Evolutionary conservation across 1,140 invertebrate genomes (phyloP), one percentile per base, ranked within the genome.

Genomic region (Calephelis nemesis): DNA sequence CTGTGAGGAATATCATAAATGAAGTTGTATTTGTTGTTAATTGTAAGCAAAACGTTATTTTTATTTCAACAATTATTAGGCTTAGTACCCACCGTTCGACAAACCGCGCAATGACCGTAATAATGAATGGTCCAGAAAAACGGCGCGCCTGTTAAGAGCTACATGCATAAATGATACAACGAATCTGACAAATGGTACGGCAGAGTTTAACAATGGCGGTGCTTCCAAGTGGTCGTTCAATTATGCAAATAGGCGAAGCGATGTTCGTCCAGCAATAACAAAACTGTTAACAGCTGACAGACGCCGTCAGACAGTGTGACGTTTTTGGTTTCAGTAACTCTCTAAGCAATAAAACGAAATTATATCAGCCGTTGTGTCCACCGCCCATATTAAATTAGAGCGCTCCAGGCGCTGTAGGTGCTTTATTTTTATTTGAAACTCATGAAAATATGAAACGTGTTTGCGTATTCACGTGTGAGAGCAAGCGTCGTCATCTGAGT

Each of bases 141-240:
- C 81, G 82, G 76, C 74, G 78, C 80, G 74, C 77, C 74, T 83
- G 87, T 90, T 89, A 90, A 82, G 84, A 86, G 81, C 84, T 73
- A 87, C 85, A 88, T 91, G 82, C 89, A 91, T 89, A 91, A 90
- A 90, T 91, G 89, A 91, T 90, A 89, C 82, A 76, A 77, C 81
- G 80, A 91, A 91, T 91, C 87, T 90, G 89, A 89, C 89, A 90
- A 91, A 91, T 90, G 87, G 85, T 73, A 82, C 84, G 89, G 87
- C 86, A 88, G 79, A 90, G 80, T 88, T 90, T 91, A 91, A 91
- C 89, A 90, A 91, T 88, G 86, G 81, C 89, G 86, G 85, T 88
- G 84, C 77, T 79, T 88, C 84, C 82, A 88, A 90, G 89, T 91
- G 87, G 81, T 82, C 83, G 86, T 91, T 91, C 87, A 91, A 91